Evolutionary conservation across 2,797 vertebrate genomes (phyloP).

Genomic region (Neosilurus mollespiculum): DNA sequence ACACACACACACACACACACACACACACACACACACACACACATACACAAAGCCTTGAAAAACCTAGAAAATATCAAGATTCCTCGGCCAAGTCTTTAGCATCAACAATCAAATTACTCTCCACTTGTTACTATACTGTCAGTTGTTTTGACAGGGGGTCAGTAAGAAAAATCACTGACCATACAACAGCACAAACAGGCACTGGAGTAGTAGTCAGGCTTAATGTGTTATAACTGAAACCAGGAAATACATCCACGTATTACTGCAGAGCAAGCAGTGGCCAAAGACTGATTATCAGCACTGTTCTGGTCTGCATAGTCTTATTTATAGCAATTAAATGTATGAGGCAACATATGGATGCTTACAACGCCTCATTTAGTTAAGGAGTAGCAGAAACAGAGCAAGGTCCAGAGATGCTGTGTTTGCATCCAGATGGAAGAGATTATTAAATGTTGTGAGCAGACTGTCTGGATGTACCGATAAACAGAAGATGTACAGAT

Average conservation of each 20-base stretch:
- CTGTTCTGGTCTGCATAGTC: constrained; percentile 46
- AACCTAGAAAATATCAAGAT: neutral
- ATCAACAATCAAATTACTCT: constrained; percentile 16
- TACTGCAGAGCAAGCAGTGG: constrained; percentile 30
- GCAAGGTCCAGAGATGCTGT: constrained; percentile 29
- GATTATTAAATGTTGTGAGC: constrained; percentile 43
- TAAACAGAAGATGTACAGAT: constrained; percentile 36
- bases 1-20: too few species aligned
- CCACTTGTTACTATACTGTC: neutral
- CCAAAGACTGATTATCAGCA: constrained; percentile 51
- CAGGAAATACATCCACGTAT: constrained; percentile 43
- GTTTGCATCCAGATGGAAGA: constrained; percentile 54
- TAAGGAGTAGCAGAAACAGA: constrained; percentile 37
- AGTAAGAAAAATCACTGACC: neutral
- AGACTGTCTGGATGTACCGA: constrained; percentile 35
- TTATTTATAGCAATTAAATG: constrained; percentile 54
- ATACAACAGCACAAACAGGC: constrained; percentile 15
- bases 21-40: too few species aligned
- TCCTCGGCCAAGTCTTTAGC: constrained; percentile 22
- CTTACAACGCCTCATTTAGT: constrained; percentile 46
- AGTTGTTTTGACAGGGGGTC: constrained; percentile 30
- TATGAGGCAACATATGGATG: constrained; percentile 47
- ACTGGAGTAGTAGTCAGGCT: constrained; percentile 51
- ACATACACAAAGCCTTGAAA: neutral
- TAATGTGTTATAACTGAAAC: constrained; percentile 31